These are phyloP conservation scores for Oscheius sp. DNA, from an alignment of 2,888 invertebrate species.

Conservation along the genomic window DNA sequence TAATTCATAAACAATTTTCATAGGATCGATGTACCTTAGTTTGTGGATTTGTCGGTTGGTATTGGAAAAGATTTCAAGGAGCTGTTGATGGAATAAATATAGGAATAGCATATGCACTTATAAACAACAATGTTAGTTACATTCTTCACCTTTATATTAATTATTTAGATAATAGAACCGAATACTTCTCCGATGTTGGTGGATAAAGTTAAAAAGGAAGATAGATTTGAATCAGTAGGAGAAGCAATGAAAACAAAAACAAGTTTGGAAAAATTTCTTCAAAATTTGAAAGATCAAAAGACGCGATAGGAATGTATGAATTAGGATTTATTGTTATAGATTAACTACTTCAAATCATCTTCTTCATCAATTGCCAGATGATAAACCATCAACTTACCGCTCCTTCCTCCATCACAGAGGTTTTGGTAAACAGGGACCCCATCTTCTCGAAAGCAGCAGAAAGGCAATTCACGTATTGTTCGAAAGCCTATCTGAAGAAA, in stretches of 20 bases:
- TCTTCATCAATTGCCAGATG: conserved; percentile 27
- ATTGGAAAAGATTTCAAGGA: conserved; percentile 68
- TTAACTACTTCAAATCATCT: conserved; percentile 23
- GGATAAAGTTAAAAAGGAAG: conserved; percentile 48
- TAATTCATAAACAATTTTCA: neutral
- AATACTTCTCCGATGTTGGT: conserved; percentile 58
- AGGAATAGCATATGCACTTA: conserved; percentile 53
- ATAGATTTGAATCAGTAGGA: conserved; percentile 46
- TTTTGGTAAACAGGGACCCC: conserved; percentile 40
- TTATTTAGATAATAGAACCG: conserved; percentile 37
- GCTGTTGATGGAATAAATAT: conserved; percentile 67
- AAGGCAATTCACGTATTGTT: conserved; percentile 47
- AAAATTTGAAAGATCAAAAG: conserved; percentile 31
- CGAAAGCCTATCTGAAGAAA: conserved; percentile 41
- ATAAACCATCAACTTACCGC: conserved; percentile 49
- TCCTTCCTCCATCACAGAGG: conserved; percentile 43
- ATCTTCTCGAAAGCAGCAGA: conserved; percentile 49
- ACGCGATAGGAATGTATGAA: neutral
- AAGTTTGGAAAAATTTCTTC: conserved; percentile 39
- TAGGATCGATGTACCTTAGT: conserved; percentile 62
- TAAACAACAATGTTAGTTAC: conserved; percentile 42
- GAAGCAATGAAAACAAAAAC: conserved; percentile 40
- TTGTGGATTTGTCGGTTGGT: conserved; percentile 67
- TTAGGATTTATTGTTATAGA: conserved; percentile 14
- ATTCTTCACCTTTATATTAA: conserved; percentile 1